Conservation (phyloP, 2,113 vertebrate genomes). For the Cromileptes altivelis region DNA sequence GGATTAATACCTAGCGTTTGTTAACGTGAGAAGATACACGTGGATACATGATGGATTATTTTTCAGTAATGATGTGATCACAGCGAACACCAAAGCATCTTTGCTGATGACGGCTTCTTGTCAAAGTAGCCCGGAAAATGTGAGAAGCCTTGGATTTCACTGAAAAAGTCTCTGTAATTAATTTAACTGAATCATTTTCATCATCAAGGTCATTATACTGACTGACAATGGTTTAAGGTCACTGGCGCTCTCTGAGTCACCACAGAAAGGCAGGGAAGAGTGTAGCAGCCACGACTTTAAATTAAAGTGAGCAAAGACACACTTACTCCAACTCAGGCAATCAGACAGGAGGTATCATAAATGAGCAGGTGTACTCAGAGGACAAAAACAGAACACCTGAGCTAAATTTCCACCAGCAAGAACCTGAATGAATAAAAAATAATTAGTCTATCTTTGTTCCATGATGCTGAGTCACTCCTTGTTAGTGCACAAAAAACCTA, state of each 20-base stretch:
- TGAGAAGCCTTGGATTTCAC: too few species aligned
- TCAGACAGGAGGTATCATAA: not conserved
- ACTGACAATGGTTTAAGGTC: not conserved
- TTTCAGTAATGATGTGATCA: slow-evolving; percentile 46
- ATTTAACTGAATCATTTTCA: not conserved
- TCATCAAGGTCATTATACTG: not conserved
- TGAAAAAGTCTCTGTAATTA: not conserved
- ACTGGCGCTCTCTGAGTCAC: not conserved
- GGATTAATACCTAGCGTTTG: slow-evolving; percentile 53
- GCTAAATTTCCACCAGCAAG: not conserved
- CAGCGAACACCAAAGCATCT: slow-evolving; percentile 37
- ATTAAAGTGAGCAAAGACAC: not conserved
- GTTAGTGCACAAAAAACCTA: not conserved
- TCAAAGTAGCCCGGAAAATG: slow-evolving; percentile 4
- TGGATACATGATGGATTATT: slow-evolving; percentile 36
- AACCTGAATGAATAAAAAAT: slow-evolving; percentile 18
- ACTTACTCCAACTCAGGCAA: slow-evolving; percentile 9
- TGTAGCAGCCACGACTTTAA: not conserved
- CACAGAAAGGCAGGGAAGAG: not conserved
- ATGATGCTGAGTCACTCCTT: slow-evolving; percentile 26
- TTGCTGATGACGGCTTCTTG: slow-evolving; percentile 28
- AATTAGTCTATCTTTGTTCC: slow-evolving; percentile 11
- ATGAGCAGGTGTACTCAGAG: not conserved
- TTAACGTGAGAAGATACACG: slow-evolving; percentile 49
- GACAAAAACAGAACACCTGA: slow-evolving; percentile 3